phyloP scores from a whole-genome alignment of 2,888 invertebrate species.

The Apotomis betuletana region DNA sequence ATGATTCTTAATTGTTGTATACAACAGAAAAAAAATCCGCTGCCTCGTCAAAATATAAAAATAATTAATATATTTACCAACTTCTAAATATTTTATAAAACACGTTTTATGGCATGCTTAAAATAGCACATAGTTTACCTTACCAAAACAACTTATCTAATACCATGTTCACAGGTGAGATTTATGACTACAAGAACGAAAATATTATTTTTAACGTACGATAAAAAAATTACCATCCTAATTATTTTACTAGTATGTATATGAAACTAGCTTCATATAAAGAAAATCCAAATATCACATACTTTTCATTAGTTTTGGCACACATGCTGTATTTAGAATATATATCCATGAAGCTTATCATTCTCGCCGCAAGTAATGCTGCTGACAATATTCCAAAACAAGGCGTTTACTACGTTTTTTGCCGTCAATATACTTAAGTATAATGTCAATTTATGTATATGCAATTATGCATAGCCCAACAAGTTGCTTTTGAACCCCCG shows the following conservation, averaged over 20 bases:
- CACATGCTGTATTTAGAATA: conserved; percentile 27
- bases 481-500: too few relatives aligned
- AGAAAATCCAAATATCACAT: conserved; percentile 42
- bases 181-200: conserved; percentile 8
- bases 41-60: conserved; percentile 1
- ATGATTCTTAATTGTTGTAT: background rate
- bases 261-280: conserved; percentile 33
- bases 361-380: too few relatives aligned
- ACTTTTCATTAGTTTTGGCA: conserved; percentile 40
- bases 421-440: too few relatives aligned
- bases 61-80: background rate
- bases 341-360: background rate
- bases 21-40: background rate
- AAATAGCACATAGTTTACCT: conserved; percentile 8
- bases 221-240: conserved; percentile 23
- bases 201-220: conserved; percentile 14
- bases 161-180: conserved; percentile 1
- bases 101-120: conserved; percentile 17
- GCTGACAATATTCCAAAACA: too few relatives aligned
- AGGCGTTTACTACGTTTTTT: too few relatives aligned
- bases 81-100: background rate
- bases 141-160: conserved; percentile 2
- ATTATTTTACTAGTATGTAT: conserved; percentile 6
- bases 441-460: too few relatives aligned
- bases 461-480: too few relatives aligned